Evolutionary conservation across 2,113 vertebrate species (phyloP).

Genomic region (Cryptomyrus ogoouensis): DNA sequence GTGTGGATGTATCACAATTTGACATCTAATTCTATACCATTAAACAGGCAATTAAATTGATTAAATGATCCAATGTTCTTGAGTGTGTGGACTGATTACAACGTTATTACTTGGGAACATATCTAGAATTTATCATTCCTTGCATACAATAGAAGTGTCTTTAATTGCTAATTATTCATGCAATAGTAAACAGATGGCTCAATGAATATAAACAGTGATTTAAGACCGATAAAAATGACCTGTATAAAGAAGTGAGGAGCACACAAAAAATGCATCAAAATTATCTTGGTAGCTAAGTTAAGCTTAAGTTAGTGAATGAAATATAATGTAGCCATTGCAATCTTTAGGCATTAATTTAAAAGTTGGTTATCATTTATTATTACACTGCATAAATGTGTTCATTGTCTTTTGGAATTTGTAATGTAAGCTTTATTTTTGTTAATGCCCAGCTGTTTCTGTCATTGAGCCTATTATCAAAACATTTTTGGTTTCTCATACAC

Average conservation of each 20-base stretch:
- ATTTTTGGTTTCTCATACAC: neutral
- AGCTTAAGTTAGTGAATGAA: neutral
- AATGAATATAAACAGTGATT: neutral
- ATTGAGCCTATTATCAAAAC: neutral
- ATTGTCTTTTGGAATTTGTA: neutral
- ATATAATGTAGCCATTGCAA: neutral
- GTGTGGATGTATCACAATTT: neutral
- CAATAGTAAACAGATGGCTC: neutral
- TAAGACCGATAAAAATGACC: neutral
- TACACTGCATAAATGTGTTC: neutral
- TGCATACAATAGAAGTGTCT: neutral
- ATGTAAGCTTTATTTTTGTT: neutral
- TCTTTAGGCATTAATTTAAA: neutral
- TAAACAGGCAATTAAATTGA: neutral
- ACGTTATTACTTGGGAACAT: neutral
- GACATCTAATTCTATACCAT: neutral
- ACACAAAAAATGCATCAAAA: neutral
- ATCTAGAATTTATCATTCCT: neutral
- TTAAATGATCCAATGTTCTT: neutral
- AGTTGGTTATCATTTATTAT: neutral
- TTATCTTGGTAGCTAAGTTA: neutral
- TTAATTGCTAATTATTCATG: neutral
- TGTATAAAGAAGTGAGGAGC: neutral
- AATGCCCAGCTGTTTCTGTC: neutral
- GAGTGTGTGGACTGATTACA: neutral